phyloP scores from a whole-genome alignment of 2,888 invertebrate species.

The Bellardia bayeri region DNA sequence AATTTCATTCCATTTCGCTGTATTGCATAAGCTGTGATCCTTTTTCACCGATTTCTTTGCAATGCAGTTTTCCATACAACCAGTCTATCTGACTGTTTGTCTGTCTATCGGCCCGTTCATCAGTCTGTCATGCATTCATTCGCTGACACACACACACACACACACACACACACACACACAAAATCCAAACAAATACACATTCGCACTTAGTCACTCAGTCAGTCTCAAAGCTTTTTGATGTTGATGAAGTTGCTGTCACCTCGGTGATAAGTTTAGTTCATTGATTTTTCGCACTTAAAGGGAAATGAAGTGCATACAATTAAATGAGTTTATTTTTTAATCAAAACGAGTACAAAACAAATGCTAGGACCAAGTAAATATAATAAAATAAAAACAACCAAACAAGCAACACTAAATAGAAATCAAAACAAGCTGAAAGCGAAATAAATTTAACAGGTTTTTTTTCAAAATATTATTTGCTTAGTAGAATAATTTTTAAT shows the following conservation, averaged over 20 bases:
- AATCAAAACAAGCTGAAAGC: background rate
- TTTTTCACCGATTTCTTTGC: conserved; percentile 44
- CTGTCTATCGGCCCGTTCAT: conserved; percentile 11
- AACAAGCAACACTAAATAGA: background rate
- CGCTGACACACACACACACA: background rate
- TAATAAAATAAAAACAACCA: background rate
- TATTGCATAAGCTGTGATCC: conserved; percentile 65
- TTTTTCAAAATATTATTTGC: background rate
- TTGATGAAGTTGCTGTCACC: conserved; percentile 74
- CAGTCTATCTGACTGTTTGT: conserved; percentile 26
- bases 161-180: background rate
- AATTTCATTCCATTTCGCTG: conserved; percentile 63
- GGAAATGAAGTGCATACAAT: conserved; percentile 68
- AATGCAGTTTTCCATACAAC: conserved; percentile 12
- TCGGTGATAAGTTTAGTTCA: conserved; percentile 73
- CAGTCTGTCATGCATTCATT: background rate
- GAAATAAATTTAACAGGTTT: conserved; percentile 6
- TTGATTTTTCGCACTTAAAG: conserved; percentile 73
- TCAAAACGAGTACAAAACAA: conserved; percentile 25
- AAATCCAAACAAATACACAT: conserved; percentile 11
- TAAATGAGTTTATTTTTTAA: conserved; percentile 64
- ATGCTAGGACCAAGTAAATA: background rate
- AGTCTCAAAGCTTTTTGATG: conserved; percentile 59
- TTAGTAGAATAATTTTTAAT: conserved; percentile 20
- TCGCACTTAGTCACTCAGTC: conserved; percentile 48